Evolutionary conservation across 2,113 vertebrate genomes (phyloP).

Genomic region (Nipponia nippon): DNA sequence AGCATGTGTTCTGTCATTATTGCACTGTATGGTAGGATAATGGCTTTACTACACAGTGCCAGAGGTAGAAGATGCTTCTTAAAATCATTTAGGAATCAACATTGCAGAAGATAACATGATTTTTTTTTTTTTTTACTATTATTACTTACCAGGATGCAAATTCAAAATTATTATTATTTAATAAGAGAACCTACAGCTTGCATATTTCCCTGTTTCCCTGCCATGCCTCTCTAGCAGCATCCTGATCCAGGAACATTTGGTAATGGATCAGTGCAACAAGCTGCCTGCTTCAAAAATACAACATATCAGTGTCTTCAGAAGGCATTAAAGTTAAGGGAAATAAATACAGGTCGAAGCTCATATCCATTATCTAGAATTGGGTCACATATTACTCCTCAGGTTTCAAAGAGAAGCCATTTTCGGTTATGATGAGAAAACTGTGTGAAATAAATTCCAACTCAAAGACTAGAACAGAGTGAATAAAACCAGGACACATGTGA

Average conservation of each 20-base stretch:
- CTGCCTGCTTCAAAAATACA: not conserved
- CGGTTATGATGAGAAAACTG: not conserved
- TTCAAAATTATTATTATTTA: conserved; percentile 26
- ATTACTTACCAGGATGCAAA: conserved; percentile 11
- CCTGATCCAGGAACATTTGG: not conserved
- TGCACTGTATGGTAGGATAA: conserved; percentile 42
- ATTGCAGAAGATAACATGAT: conserved; percentile 20
- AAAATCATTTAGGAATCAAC: conserved; percentile 66
- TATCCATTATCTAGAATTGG: not conserved
- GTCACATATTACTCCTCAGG: not conserved
- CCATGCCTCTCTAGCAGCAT: not conserved
- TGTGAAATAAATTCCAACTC: not conserved
- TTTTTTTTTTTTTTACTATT: not conserved
- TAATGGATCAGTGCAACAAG: not conserved
- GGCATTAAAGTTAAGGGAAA: not conserved
- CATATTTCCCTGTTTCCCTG: not conserved
- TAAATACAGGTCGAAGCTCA: not conserved
- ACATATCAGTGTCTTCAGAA: not conserved
- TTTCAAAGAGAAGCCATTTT: not conserved
- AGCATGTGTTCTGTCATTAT: conserved; percentile 62
- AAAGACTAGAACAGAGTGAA: not conserved
- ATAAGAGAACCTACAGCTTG: not conserved
- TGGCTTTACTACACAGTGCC: conserved; percentile 51
- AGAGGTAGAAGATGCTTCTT: conserved; percentile 56
- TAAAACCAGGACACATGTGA: not conserved